phyloP scores from a whole-genome alignment of 2,888 invertebrate species.

The Ariolimax columbianus region DNA sequence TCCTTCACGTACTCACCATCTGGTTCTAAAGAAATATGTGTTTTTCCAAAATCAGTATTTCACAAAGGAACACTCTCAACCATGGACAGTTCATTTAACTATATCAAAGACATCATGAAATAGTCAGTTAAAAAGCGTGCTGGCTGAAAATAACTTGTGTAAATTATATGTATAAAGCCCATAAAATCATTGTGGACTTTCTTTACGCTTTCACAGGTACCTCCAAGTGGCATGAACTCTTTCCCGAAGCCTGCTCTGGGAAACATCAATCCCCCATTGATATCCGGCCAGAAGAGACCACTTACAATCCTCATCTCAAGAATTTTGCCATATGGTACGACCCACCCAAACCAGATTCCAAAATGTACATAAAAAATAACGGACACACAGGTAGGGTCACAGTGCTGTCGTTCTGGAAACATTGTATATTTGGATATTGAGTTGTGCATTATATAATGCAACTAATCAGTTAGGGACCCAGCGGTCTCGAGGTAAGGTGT shows the following conservation, averaged over 20 bases:
- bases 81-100: too few relatives aligned
- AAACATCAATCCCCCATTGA: constrained; percentile 88
- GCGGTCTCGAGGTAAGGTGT: too few relatives aligned
- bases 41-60: too few relatives aligned
- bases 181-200: not conserved
- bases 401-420: not conserved
- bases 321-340: constrained; percentile 83
- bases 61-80: too few relatives aligned
- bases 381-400: constrained; percentile 85
- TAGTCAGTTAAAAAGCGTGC: too few relatives aligned
- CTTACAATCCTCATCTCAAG: constrained; percentile 64
- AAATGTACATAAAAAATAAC: constrained; percentile 83
- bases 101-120: too few relatives aligned
- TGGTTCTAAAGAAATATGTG: too few relatives aligned
- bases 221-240: constrained; percentile 65
- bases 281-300: constrained; percentile 80
- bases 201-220: constrained; percentile 59
- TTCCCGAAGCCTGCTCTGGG: constrained; percentile 83
- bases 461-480: too few relatives aligned
- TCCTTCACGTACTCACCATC: too few relatives aligned
- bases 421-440: not conserved
- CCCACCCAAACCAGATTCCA: constrained; percentile 67
- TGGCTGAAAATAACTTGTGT: too few relatives aligned
- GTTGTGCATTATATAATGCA: too few relatives aligned
- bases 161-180: too few relatives aligned